Evolutionary conservation across 92 coral and sea anemone species (phyloP).

Genomic region (Diadumene lineata): DNA sequence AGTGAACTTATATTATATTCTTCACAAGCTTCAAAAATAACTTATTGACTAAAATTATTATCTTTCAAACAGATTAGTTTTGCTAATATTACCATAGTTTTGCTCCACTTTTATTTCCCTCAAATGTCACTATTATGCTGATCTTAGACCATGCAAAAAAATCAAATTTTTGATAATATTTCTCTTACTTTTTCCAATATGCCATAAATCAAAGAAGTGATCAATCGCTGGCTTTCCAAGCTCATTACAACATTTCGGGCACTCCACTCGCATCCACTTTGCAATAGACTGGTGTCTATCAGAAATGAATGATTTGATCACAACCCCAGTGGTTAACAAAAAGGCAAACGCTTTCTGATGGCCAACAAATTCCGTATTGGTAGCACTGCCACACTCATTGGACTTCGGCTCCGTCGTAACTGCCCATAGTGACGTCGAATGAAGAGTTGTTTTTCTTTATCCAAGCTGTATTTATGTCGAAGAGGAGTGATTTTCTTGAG

Average conservation of each 20-base stretch:
- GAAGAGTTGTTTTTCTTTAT: no score
- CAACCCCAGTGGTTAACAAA: conserved; percentile 55
- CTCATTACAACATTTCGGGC: conserved; percentile 58
- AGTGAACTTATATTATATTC: no score
- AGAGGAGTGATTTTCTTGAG: no score
- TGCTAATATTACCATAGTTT: no score
- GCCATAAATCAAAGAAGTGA: conserved; percentile 80
- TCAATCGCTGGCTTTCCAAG: conserved; percentile 60
- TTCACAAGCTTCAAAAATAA: no score
- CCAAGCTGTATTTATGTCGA: no score
- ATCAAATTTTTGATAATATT: not conserved
- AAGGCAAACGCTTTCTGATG: conserved; percentile 56
- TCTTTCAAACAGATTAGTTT: no score
- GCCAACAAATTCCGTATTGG: conserved; percentile 59
- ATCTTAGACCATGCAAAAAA: not conserved
- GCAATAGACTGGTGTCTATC: conserved; percentile 57
- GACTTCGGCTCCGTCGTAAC: no score
- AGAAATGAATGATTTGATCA: conserved; percentile 56
- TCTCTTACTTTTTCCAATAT: conserved; percentile 67
- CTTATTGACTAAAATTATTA: no score
- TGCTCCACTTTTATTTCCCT: no score
- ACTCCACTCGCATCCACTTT: conserved; percentile 72
- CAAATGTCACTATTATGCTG: no score
- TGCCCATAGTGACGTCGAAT: no score
- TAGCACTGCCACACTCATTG: conserved; percentile 61